Conservation (phyloP, 2,797 vertebrate genomes). For the Alcedo quadribrachys region DNA sequence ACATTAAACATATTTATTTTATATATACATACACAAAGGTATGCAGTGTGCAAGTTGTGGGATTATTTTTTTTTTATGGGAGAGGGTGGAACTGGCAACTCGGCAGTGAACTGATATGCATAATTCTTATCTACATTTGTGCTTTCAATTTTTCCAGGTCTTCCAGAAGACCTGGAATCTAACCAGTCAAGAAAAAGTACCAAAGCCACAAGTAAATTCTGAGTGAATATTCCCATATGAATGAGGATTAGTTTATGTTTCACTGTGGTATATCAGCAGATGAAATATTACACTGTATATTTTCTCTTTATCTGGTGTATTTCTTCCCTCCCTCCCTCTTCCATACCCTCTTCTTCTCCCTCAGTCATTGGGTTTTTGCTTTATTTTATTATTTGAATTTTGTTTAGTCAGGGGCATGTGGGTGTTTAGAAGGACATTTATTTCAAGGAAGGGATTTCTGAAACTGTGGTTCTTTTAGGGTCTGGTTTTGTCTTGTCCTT, state of each 20-base stretch:
- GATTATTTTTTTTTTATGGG: conserved; percentile 7
- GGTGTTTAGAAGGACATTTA: conserved; percentile 9
- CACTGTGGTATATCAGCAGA: conserved; percentile 35
- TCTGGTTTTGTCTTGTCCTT: conserved; percentile 26
- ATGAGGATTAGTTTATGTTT: conserved; percentile 43
- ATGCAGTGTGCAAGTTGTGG: conserved; percentile 29
- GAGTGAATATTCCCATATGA: conserved; percentile 38
- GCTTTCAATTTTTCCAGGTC: conserved; percentile 6
- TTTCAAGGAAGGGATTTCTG: background rate
- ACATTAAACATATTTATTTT: conserved; percentile 20
- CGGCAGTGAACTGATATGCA: background rate
- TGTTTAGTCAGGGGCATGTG: background rate
- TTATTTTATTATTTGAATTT: conserved; percentile 57
- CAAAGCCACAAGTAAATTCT: conserved; percentile 38
- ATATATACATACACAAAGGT: background rate
- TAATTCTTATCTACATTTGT: conserved; percentile 6
- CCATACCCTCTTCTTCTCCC: background rate
- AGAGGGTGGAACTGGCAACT: conserved; percentile 9
- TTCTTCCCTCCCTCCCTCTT: conserved; percentile 47
- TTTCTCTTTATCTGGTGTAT: conserved; percentile 45
- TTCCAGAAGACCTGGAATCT: conserved; percentile 8
- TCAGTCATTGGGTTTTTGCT: conserved; percentile 9
- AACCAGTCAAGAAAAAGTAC: conserved; percentile 30
- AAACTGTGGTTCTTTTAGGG: background rate
- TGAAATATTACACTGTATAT: conserved; percentile 32